phyloP scores from a whole-genome alignment of 1,140 invertebrate genomes.

The Pygmarrhopalites habei region DNA sequence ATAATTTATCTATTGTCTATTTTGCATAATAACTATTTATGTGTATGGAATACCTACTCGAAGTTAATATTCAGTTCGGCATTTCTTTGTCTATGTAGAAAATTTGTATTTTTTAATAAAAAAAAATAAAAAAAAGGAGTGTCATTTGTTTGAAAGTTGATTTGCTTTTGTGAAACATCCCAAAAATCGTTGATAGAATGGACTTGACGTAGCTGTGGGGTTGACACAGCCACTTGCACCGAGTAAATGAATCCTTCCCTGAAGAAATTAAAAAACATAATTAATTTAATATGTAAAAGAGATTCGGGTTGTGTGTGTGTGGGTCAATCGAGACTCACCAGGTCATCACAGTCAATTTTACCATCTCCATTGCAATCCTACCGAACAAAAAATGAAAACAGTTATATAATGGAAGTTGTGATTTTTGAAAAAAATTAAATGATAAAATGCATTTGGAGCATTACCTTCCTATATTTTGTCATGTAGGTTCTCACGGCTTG shows the following conservation, averaged over 20 bases:
- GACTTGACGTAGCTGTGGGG: constrained; percentile 20
- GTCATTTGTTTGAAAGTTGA: no score
- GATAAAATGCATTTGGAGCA: background rate
- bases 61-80: no score
- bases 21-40: no score
- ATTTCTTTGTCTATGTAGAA: no score
- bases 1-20: no score
- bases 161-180: constrained; percentile 31
- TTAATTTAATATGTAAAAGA: no score
- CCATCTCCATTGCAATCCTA: constrained; percentile 36
- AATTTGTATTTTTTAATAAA: no score
- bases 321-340: no score
- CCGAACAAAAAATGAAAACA: constrained; percentile 6
- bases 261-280: no score
- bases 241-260: constrained; percentile 36
- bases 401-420: background rate
- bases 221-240: constrained; percentile 27
- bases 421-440: background rate
- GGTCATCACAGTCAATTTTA: constrained; percentile 34
- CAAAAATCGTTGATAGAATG: constrained; percentile 32
- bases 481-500: constrained; percentile 38
- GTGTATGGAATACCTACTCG: no score
- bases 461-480: constrained; percentile 34
- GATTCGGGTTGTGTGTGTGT: no score
- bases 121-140: no score